Percentiles rank a stretch among this genome's conserved stretches.
phyloP scores from a whole-genome alignment of 2,113 vertebrate species.

The Shinisaurus crocodilurus region DNA sequence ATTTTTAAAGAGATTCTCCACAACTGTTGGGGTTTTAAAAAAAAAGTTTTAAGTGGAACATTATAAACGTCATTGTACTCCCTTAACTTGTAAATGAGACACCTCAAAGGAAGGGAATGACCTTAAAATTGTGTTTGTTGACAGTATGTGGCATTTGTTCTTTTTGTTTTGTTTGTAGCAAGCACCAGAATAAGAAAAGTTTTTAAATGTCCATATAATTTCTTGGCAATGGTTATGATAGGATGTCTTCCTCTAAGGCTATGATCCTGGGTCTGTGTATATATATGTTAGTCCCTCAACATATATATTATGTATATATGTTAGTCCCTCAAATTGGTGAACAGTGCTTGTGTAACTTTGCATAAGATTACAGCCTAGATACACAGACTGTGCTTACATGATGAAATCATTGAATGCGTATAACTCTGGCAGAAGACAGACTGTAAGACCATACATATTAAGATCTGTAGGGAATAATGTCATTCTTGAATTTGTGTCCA shows the following conservation, averaged over 20 bases:
- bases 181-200: neutral
- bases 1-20: neutral
- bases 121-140: neutral
- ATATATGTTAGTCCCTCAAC: neutral
- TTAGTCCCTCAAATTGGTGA: neutral
- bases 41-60: no score
- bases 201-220: neutral
- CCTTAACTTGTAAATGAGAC: neutral
- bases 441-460: neutral
- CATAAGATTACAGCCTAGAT: neutral
- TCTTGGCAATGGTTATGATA: neutral
- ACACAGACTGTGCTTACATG: neutral
- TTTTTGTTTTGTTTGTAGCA: neutral
- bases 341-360: neutral
- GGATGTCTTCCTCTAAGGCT: neutral
- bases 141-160: neutral
- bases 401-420: neutral
- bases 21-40: neutral
- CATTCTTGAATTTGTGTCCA: conserved; percentile 24
- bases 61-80: neutral
- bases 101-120: neutral
- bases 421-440: neutral
- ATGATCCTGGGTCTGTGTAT: neutral
- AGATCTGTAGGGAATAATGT: neutral
- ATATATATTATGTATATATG: neutral